These are phyloP conservation scores for Rhea pennata DNA, from an alignment of 2,113 vertebrate genomes.

Conservation along the genomic window DNA sequence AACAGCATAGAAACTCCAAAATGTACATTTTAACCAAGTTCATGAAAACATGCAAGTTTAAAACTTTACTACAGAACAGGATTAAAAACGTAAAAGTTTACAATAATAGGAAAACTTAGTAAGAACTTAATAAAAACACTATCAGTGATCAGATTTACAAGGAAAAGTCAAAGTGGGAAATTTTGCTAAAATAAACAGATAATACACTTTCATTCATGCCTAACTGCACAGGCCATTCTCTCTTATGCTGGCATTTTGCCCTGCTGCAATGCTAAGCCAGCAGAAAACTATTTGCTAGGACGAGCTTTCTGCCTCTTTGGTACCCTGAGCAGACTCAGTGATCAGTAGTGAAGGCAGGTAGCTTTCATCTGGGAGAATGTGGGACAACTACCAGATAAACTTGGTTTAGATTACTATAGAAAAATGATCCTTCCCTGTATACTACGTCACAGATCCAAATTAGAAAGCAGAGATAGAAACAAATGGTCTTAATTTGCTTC, in stretches of 20 bases:
- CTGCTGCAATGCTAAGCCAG: neutral
- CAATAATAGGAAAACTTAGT: neutral
- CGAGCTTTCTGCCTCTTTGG: neutral
- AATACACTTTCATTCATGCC: neutral
- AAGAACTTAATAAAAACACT: neutral
- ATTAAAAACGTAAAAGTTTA: neutral
- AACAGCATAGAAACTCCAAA: neutral
- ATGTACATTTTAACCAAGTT: neutral
- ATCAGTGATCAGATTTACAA: neutral
- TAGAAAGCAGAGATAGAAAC: neutral
- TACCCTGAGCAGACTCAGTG: neutral
- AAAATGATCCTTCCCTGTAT: neutral
- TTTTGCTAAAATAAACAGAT: neutral
- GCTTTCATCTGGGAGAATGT: neutral
- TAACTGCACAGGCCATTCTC: neutral
- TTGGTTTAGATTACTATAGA: neutral
- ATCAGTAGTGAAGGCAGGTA: neutral
- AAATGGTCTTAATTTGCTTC: no score
- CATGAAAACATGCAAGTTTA: neutral
- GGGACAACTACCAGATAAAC: neutral
- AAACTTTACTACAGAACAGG: neutral
- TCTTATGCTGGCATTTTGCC: neutral
- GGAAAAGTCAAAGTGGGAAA: neutral
- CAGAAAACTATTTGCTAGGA: neutral
- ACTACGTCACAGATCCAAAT: neutral